phyloP scores from a whole-genome alignment of 2,113 vertebrate genomes.

The Dipodomys ordii region DNA sequence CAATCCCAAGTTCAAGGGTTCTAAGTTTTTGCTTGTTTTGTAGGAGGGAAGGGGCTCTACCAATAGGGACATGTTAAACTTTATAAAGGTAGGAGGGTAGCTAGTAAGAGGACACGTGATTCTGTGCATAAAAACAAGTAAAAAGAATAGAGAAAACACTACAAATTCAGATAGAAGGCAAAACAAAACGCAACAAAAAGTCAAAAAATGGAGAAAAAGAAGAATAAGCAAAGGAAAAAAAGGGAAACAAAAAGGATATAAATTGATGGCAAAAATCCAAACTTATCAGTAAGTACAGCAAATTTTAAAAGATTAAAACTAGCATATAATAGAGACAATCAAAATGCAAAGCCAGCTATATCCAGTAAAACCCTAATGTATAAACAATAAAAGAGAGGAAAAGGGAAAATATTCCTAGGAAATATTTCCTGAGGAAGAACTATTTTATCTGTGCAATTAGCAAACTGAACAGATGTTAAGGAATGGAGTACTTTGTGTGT shows the following conservation, averaged over 20 bases:
- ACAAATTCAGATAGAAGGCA: background rate
- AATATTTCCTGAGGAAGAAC: background rate
- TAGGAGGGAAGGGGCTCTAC: background rate
- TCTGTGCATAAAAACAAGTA: background rate
- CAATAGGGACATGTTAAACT: background rate
- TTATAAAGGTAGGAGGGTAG: background rate
- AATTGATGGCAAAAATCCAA: background rate
- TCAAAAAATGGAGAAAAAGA: too few species aligned
- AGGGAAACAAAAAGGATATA: background rate
- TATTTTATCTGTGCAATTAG: background rate
- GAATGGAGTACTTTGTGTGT: background rate
- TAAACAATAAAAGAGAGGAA: background rate
- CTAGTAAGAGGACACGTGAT: background rate
- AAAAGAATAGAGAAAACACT: background rate
- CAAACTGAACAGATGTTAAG: background rate
- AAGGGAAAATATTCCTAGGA: background rate
- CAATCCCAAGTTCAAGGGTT: background rate
- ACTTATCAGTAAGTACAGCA: background rate
- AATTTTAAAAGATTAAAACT: conserved; percentile 20
- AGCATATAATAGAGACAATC: background rate
- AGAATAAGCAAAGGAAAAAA: background rate
- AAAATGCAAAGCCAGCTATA: background rate
- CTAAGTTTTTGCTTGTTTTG: background rate
- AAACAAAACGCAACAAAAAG: background rate
- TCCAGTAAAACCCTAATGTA: background rate